phyloP scores from a whole-genome alignment of 2,888 invertebrate species.

The Drosophila vallismaia region DNA sequence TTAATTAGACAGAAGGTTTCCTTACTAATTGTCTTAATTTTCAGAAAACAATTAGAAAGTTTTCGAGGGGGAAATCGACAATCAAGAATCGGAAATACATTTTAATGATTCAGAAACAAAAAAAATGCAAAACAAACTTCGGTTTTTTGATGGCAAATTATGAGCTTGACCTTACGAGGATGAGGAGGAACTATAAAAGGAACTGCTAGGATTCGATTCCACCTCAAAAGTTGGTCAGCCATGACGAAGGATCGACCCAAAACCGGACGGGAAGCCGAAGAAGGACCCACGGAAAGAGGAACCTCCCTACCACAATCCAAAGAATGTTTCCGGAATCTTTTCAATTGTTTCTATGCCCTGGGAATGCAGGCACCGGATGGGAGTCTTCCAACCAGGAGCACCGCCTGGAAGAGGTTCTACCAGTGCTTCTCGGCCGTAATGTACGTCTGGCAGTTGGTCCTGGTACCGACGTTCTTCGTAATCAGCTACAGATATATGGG shows the following conservation, averaged over 20 bases:
- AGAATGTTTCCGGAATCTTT: conserved; percentile 24
- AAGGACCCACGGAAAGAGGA: no score
- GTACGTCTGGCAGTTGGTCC: conserved; percentile 37
- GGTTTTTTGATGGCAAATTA: not conserved
- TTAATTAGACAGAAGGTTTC: not conserved
- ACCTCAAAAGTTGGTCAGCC: not conserved
- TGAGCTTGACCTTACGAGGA: not conserved
- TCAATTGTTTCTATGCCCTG: conserved; percentile 29
- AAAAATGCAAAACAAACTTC: not conserved
- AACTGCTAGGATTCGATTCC: fast-evolving
- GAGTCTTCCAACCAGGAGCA: conserved; percentile 8
- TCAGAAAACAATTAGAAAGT: conserved; percentile 1
- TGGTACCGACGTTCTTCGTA: conserved; percentile 36
- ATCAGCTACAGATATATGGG: conserved; percentile 34
- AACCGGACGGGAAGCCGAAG: no score
- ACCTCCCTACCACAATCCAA: conserved; percentile 1
- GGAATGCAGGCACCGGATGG: conserved; percentile 39
- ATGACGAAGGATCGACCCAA: not conserved
- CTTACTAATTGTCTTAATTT: not conserved
- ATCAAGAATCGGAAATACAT: not conserved
- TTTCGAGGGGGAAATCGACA: not conserved
- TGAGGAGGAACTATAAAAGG: conserved; percentile 24
- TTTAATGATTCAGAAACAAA: not conserved
- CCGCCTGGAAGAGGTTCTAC: conserved; percentile 14
- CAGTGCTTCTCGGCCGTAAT: conserved; percentile 6